These are phyloP conservation scores for Apodemia zela DNA, from an alignment of 2,888 invertebrate genomes.

Conservation along the genomic window DNA sequence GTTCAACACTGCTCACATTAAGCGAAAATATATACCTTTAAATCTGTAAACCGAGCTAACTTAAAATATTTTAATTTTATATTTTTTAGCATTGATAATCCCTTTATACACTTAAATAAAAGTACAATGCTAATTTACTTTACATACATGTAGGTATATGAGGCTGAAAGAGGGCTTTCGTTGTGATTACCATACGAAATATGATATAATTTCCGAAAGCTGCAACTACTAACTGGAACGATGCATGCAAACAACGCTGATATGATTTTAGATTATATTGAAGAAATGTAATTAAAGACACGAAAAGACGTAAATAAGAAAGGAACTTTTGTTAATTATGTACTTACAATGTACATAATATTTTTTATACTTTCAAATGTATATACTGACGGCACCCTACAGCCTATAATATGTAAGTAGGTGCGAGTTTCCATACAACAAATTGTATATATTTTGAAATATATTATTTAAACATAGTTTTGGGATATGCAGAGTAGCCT, in stretches of 20 bases:
- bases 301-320: background rate
- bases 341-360: background rate
- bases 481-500: no score
- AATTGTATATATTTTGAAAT: no score
- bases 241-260: constrained; percentile 35
- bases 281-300: constrained; percentile 21
- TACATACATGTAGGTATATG: background rate
- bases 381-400: background rate
- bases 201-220: constrained; percentile 42
- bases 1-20: no score
- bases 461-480: no score
- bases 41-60: no score
- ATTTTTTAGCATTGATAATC: background rate
- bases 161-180: constrained; percentile 25
- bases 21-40: no score
- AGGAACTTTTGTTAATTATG: background rate
- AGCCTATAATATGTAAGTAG: no score
- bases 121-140: background rate
- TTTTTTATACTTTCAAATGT: background rate
- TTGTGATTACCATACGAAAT: constrained; percentile 35
- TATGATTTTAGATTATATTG: constrained; percentile 19
- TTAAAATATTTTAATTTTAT: no score
- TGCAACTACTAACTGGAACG: constrained; percentile 37
- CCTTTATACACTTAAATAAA: no score
- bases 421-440: no score